Evolutionary conservation across 2,888 invertebrate species (phyloP), one percentile per base, ranked within the genome.

Genomic region (Oeneis ivallda): DNA sequence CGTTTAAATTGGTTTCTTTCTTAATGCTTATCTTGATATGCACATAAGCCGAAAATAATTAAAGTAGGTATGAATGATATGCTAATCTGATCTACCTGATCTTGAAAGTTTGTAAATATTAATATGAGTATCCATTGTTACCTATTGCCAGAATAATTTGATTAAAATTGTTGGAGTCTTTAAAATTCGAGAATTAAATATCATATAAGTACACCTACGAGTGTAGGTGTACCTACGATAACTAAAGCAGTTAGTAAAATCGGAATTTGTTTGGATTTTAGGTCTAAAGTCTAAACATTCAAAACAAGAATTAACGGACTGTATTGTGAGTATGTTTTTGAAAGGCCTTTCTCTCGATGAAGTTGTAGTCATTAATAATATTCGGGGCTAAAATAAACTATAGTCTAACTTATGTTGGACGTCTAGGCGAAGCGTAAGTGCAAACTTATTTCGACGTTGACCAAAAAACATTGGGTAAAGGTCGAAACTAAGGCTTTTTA

Each of bases 341-440:
- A 61, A 61, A 53, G 52, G 43, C n/a, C n/a, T 49, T 15, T 19
- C 17, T n/a, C 32, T 39, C 39, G 13, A 61, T 61, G 32, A 41
- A 53, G 52, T 61, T 53, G 52, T n/a, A 41, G 52, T 61, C 43
- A 43, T 61, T 61, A 43, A 61, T 61, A 26, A 61, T 61, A 26
- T 61, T 41, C 61, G 6, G 43, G 10, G 43, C 10, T 52, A 43
- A 52, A n/a, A 52, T 32, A 61, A 61, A 61, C 19, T 61, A 41
- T 26, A 19, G 60, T 43, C 52, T 52, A n/a, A n/a, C n/a, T n/a
- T n/a, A n/a, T n/a, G 61, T 52, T 61, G 39, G 61, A 61, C 61
- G 26, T 32, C 52, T 43, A 41, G 41, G 41, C 61, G 43, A 43
- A 61, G 52, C 52, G 43, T 43, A 32, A 61, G 61, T 41, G n/a